These are phyloP conservation scores for Trachymyrmex septentrionalis DNA, from an alignment of 1,140 invertebrate genomes.

Conservation along the genomic window DNA sequence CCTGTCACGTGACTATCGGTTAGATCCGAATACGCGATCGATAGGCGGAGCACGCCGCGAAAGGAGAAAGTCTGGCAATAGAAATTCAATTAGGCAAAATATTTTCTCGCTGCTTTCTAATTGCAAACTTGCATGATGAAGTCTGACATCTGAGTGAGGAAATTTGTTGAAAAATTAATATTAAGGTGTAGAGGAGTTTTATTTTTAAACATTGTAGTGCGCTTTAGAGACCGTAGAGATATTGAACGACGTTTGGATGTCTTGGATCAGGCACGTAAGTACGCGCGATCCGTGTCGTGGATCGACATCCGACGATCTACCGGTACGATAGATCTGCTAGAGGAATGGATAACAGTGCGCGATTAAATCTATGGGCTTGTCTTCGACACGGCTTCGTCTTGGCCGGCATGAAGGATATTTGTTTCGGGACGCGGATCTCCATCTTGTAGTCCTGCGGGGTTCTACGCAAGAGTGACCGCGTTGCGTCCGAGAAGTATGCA, in stretches of 20 bases:
- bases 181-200: neutral
- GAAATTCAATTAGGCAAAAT: conserved; percentile 10
- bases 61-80: conserved; percentile 37
- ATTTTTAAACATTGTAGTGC: neutral
- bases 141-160: neutral
- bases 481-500: neutral
- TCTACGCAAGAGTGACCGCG: neutral
- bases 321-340: conserved; percentile 41
- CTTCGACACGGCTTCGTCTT: conserved; percentile 16
- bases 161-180: conserved; percentile 13
- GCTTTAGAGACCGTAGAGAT: neutral
- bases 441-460: conserved; percentile 24
- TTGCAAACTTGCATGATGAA: neutral
- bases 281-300: conserved; percentile 46
- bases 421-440: conserved; percentile 30
- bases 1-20: conserved; percentile 39
- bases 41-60: conserved; percentile 13
- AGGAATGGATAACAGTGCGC: conserved; percentile 41
- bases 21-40: conserved; percentile 45
- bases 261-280: conserved; percentile 16
- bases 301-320: conserved; percentile 50
- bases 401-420: conserved; percentile 26
- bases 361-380: conserved; percentile 46
- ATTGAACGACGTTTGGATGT: conserved; percentile 4
- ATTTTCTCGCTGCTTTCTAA: conserved; percentile 48